Evolutionary conservation across 2,113 vertebrate species (phyloP), one percentile per base, ranked within the genome.

Genomic region (Corvus cornix): DNA sequence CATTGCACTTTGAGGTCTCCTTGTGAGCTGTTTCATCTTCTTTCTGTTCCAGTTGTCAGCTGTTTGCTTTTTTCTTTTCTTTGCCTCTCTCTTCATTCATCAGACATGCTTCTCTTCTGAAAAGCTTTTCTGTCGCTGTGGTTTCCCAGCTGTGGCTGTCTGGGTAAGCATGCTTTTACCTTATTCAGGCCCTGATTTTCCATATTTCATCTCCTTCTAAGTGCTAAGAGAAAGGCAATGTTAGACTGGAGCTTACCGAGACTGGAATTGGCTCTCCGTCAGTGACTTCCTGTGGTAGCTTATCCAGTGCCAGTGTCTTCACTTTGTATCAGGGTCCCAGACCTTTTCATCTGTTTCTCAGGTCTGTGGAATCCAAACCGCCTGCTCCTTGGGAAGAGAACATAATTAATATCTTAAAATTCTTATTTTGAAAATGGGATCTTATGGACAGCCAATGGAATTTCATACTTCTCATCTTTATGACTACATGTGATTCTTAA

Each of bases 31-130:
- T 62, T 96, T 78, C 63, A 48, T 87, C 56, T 92, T 52, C 86
- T 84, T 85, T 94, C 59, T 85, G 16, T 93, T 89, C 69, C 74
- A 80, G n/a, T 43, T 53, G 48, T 76, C 86, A 96, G 77, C 16
- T 84, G 41, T 48, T 89, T 74, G 35, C 11, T 75, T 84, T 86
- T 80, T 89, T 49, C 51, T 87, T 79, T 90, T 84, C 72, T 69
- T 86, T 89, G 15, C 17, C 41, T 74, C n/a, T 81, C 37, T 78
- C 67, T 79, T 84, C 48, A 48, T 81, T 86, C 84, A 84, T 90
- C 84, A 85, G 49, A n/a, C 37, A 35, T 7, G 21, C 44, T 86
- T 76, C 39, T 59, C n/a, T 64, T 91, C 72, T 27, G 6, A 30
- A 95, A 78, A 1, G 8, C 33, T 22, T 80, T 55, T 82, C 56